phyloP scores from a whole-genome alignment of 2,797 vertebrate species.

The Microtus obscurus region DNA sequence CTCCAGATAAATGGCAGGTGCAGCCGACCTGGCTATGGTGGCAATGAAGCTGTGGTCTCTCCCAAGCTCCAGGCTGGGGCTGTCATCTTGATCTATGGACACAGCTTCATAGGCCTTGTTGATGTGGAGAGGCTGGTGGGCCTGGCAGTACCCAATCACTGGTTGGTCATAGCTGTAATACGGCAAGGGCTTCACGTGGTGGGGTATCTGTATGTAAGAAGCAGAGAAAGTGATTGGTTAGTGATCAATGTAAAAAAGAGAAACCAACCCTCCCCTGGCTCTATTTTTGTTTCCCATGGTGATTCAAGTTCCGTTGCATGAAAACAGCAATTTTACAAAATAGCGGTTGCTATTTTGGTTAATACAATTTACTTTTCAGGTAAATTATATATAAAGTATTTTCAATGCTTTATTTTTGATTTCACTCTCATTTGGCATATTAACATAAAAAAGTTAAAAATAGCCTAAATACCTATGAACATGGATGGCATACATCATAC shows the following conservation, averaged over 20 bases:
- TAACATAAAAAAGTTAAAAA: not conserved
- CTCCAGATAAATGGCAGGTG: constrained; percentile 90
- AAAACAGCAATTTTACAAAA: not conserved
- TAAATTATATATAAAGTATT: not conserved
- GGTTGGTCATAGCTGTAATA: constrained; percentile 95
- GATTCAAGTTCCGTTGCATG: not conserved
- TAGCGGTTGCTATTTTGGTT: not conserved
- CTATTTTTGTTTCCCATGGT: not conserved
- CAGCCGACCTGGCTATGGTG: constrained; percentile 90
- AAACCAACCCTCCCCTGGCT: not conserved
- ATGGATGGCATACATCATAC: not conserved
- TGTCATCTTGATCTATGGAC: constrained; percentile 86
- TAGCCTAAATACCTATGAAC: not conserved
- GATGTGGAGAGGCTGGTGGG: constrained; percentile 94
- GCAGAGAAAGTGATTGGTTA: constrained; percentile 14
- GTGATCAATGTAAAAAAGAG: not conserved
- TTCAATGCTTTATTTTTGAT: not conserved
- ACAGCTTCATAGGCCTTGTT: constrained; percentile 90
- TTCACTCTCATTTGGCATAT: not conserved
- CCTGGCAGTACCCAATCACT: constrained; percentile 94
- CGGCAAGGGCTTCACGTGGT: constrained; percentile 93
- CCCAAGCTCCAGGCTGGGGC: constrained; percentile 86
- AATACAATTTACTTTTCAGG: not conserved
- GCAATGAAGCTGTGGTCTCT: constrained; percentile 90
- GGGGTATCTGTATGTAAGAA: constrained; percentile 89